Percentiles rank a stretch among this genome's conserved stretches.
Conservation (phyloP, 2,113 vertebrate species). For the Apus apus region DNA sequence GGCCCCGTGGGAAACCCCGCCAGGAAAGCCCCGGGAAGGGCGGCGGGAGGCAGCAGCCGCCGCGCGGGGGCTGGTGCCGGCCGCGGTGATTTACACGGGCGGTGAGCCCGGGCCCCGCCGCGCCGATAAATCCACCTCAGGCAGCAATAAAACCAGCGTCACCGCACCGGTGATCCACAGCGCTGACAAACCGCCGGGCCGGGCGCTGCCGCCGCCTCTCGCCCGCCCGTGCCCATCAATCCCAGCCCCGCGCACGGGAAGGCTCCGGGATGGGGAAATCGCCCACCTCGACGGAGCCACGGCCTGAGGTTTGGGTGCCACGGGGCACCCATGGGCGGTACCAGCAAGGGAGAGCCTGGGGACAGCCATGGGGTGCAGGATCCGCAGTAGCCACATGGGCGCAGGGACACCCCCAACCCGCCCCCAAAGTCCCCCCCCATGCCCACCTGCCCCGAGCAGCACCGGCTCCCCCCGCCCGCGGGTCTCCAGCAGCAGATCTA, state of each 20-base stretch:
- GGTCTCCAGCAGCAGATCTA: not conserved
- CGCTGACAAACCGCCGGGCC: not conserved
- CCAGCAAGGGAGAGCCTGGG: not conserved
- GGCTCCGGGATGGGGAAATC: not conserved
- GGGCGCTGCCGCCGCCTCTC: accelerated
- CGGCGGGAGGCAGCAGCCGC: accelerated
- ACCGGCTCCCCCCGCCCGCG: not conserved
- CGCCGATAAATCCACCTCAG: constrained; percentile 28
- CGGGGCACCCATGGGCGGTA: not conserved
- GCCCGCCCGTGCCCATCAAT: not conserved
- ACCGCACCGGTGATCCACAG: not conserved
- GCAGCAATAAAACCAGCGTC: constrained; percentile 39
- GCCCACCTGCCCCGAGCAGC: not conserved
- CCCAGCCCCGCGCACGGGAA: accelerated
- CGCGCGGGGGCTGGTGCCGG: accelerated
- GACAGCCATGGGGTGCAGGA: not conserved
- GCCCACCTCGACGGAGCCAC: not conserved
- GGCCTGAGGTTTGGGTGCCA: not conserved
- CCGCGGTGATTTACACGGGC: constrained; percentile 8
- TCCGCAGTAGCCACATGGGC: accelerated
- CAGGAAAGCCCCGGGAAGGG: accelerated
- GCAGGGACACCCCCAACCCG: not conserved
- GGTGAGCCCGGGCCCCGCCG: not conserved
- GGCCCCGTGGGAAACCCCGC: accelerated
- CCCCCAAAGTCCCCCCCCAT: not conserved